Percentiles rank a stretch among this genome's conserved stretches.
Conservation (phyloP, 2,797 vertebrate genomes). For the Enteromius afrohamiltoni region DNA sequence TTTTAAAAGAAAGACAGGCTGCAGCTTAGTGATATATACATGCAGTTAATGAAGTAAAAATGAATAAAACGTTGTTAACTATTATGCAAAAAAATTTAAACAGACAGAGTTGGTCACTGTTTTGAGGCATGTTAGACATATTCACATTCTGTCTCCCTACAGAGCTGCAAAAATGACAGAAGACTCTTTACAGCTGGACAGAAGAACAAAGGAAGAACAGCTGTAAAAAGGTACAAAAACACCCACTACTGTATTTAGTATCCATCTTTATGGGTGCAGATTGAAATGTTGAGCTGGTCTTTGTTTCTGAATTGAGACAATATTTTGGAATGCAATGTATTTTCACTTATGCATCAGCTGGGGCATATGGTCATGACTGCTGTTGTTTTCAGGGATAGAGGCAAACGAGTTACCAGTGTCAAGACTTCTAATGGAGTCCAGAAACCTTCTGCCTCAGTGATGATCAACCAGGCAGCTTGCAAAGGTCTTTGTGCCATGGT, state of each 20-base stretch:
- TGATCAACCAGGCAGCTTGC: constrained; percentile 66
- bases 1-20: neutral
- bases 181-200: constrained; percentile 3
- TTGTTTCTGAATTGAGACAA: neutral
- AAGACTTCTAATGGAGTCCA: constrained; percentile 75
- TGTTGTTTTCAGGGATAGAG: constrained; percentile 75
- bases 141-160: neutral
- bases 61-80: no score
- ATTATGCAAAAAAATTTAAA: no score
- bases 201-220: constrained; percentile 54
- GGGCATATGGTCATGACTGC: neutral
- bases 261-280: neutral
- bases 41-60: neutral
- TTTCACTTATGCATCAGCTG: neutral
- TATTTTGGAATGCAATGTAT: neutral
- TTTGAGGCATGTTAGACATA: neutral
- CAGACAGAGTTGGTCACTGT: neutral
- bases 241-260: neutral
- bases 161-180: constrained; percentile 54
- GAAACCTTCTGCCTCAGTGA: constrained; percentile 73
- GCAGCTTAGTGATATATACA: neutral
- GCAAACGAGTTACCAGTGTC: constrained; percentile 72
- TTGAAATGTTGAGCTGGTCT: neutral
- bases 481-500: constrained; percentile 72
- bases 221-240: constrained; percentile 54